Evolutionary conservation across 2,888 invertebrate species (phyloP).

Genomic region (Pandemis heparana): DNA sequence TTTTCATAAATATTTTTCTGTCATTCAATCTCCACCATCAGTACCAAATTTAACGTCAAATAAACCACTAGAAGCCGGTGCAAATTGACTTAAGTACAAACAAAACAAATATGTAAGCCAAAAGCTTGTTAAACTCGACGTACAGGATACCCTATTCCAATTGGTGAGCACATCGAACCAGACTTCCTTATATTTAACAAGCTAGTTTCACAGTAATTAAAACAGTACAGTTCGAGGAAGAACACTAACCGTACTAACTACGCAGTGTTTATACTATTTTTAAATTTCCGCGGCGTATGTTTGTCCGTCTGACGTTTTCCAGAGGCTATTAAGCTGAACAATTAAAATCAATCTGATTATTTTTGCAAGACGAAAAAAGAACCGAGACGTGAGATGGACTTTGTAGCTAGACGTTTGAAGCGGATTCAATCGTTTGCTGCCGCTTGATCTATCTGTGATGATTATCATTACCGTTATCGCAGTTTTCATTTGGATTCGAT

Average conservation of each 20-base stretch:
- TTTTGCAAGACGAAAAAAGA: conserved; percentile 69
- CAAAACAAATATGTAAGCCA: too few species aligned
- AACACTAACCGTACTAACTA: conserved; percentile 44
- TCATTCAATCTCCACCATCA: too few species aligned
- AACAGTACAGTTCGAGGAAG: conserved; percentile 46
- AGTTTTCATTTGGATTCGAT: neutral
- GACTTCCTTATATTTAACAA: conserved; percentile 13
- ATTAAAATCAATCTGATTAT: conserved; percentile 73
- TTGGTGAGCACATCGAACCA: neutral
- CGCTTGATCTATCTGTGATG: neutral
- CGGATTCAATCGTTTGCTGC: neutral
- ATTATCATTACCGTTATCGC: neutral
- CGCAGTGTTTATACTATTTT: conserved; percentile 60
- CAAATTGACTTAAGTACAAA: too few species aligned
- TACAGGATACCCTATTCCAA: neutral
- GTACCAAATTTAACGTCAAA: too few species aligned
- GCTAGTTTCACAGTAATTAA: conserved; percentile 33
- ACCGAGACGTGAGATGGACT: conserved; percentile 44
- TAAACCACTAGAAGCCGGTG: too few species aligned
- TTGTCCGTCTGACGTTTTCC: conserved; percentile 64
- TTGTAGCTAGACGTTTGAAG: conserved; percentile 1
- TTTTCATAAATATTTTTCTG: too few species aligned
- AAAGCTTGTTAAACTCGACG: too few species aligned
- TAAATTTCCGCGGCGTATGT: conserved; percentile 58
- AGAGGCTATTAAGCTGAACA: conserved; percentile 58